Percentiles rank a stretch among this genome's conserved stretches.
Evolutionary conservation across 1,140 invertebrate genomes (phyloP).

Genomic region (Drosophila takahashii): DNA sequence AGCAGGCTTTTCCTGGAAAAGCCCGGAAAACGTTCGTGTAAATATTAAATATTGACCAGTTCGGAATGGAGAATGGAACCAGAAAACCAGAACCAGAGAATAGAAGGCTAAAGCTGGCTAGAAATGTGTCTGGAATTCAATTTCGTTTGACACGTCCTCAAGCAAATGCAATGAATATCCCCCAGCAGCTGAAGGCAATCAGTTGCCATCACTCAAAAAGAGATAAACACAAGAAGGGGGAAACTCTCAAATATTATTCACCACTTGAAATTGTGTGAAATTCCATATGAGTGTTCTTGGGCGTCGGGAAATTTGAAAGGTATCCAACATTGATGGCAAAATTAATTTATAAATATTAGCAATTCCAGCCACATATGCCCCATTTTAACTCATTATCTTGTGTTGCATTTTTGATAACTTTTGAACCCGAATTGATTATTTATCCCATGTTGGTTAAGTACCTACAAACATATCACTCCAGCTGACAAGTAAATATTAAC

Average conservation of each 20-base stretch:
- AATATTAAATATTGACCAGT: conserved; percentile 53
- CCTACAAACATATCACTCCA: background rate
- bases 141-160: conserved; percentile 47
- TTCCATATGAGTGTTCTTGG: background rate
- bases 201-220: conserved; percentile 39
- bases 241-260: conserved; percentile 9
- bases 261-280: conserved; percentile 11
- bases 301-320: background rate
- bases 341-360: conserved; percentile 10
- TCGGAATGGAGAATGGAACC: background rate
- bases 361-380: background rate
- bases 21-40: conserved; percentile 23
- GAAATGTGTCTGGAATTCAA: conserved; percentile 53
- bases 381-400: background rate
- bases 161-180: conserved; percentile 39
- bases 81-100: background rate
- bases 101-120: conserved; percentile 10
- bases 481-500: background rate
- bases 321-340: conserved; percentile 1
- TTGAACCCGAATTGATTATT: background rate
- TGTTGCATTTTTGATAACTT: background rate
- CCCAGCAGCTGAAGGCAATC: conserved; percentile 24
- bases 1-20: conserved; percentile 3
- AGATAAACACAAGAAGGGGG: conserved; percentile 6
- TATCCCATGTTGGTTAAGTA: background rate